A percentile compares a stretch with the other conserved stretches of the same genome.
Evolutionary conservation across 2,888 invertebrate genomes (phyloP).

Genomic region (Nomada fucata): DNA sequence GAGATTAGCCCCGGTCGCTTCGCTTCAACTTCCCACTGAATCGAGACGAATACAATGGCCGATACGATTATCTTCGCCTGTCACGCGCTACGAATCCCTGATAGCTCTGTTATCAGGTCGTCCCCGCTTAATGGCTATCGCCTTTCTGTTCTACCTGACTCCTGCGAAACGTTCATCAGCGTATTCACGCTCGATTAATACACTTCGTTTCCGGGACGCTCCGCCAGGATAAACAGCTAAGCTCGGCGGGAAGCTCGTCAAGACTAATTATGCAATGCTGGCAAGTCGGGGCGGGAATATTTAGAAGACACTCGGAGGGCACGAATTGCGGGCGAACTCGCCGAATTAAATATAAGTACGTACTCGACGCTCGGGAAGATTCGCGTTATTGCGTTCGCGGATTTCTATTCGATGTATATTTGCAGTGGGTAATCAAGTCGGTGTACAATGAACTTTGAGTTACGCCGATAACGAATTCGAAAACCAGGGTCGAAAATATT

Average conservation of each 20-base stretch:
- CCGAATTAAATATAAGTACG: slow-evolving; percentile 22
- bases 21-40: slow-evolving; percentile 17
- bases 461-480: not conserved
- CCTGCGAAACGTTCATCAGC: slow-evolving; percentile 50
- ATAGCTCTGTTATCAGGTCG: slow-evolving; percentile 54
- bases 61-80: slow-evolving; percentile 55
- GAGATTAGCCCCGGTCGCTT: slow-evolving; percentile 12
- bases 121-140: slow-evolving; percentile 50
- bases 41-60: slow-evolving; percentile 22
- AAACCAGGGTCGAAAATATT: too few relatives aligned
- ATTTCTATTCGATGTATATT: not conserved
- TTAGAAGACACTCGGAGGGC: slow-evolving; percentile 10
- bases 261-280: slow-evolving; percentile 49
- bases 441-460: not conserved
- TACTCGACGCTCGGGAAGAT: not conserved
- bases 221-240: slow-evolving; percentile 31
- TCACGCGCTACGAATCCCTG: slow-evolving; percentile 48
- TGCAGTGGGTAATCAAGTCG: not conserved
- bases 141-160: slow-evolving; percentile 25
- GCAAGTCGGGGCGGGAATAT: slow-evolving; percentile 20
- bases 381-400: slow-evolving; percentile 9
- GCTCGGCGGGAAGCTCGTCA: slow-evolving; percentile 19
- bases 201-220: slow-evolving; percentile 24
- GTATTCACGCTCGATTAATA: slow-evolving; percentile 56
- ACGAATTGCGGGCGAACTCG: slow-evolving; percentile 14